These are phyloP conservation scores for Apolygus lucorum DNA, from an alignment of 1,140 invertebrate species.

Conservation along the genomic window DNA sequence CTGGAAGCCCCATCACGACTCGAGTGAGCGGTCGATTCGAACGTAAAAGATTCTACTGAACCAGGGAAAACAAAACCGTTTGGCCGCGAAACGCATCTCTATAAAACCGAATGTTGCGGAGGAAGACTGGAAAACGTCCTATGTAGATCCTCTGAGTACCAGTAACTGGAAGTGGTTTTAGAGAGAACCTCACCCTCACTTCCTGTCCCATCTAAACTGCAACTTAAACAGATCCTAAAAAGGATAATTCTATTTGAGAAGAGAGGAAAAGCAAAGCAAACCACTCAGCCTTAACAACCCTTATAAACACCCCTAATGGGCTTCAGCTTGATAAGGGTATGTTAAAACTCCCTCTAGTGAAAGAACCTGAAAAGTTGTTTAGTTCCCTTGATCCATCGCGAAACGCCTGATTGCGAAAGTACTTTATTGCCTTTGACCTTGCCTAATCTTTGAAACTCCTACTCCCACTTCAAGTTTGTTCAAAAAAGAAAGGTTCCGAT, in stretches of 20 bases:
- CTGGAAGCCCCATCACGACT: background rate
- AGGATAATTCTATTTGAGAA: conserved; percentile 8
- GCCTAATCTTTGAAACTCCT: too few relatives aligned
- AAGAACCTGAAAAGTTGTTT: background rate
- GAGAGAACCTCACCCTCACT: background rate
- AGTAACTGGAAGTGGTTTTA: background rate
- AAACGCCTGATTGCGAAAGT: background rate
- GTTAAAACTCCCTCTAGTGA: conserved; percentile 4
- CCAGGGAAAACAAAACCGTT: background rate
- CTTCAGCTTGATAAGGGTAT: background rate
- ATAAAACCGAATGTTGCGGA: conserved; percentile 2
- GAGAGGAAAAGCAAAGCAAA: background rate
- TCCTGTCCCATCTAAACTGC: background rate
- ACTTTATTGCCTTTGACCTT: too few relatives aligned
- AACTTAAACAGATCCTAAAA: background rate
- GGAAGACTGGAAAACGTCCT: background rate
- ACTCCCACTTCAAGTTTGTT: too few relatives aligned
- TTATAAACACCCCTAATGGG: background rate
- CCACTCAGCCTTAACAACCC: background rate
- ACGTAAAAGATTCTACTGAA: background rate
- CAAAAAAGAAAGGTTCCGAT: too few relatives aligned
- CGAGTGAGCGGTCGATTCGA: background rate
- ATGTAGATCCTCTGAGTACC: too few relatives aligned
- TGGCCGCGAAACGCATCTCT: background rate
- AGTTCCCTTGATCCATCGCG: background rate